Evolutionary conservation across 2,888 invertebrate genomes (phyloP), one percentile per base, ranked within the genome.

Genomic region (Strigamia crassipes): DNA sequence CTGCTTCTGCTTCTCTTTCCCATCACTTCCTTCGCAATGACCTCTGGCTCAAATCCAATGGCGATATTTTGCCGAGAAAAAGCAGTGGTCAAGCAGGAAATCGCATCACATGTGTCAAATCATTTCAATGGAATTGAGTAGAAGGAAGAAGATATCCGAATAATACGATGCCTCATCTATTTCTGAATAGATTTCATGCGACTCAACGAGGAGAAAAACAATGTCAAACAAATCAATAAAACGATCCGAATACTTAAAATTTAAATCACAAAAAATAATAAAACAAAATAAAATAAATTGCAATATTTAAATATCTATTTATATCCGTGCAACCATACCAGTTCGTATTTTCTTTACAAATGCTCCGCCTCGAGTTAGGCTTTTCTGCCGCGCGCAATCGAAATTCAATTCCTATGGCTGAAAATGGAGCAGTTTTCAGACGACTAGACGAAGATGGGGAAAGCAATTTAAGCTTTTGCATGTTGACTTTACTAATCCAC

Each of bases 91-190:
- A 38, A 42, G 78, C 78, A 78, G 78, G 78, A 78, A 78, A 78
- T 42, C 78, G n/a, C 38, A 42, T 78, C 78, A 42, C 78, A 78
- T 21, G 78, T 78, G 78, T 78, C 78, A 78, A 42, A 41, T 78
- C 78, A 78, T 78, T 78, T 78, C 78, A 78, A 78, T 78, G 78
- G 78, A 78, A 78, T 78, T 21, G 42, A 41, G 78, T 31, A 73
- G 73, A 73, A 56, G 18, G 46, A 56, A 56, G 56, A 56, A 56
- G 56, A 56, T 56, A 56, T 56, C 21, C 56, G 56, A 56, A 56
- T 56, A 56, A 56, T 73, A 15, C 73, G 73, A 73, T 31, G 73
- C 73, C 73, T 73, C 73, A 73, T 73, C 73, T 73, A 73, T 10
- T 73, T 56, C 27, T 73, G 73, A 73, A 73, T 73, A 73, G 73